Base-by-base conservation (phyloP, 92 coral and sea anemone genomes). In the Desmophyllum pertusum region DNA sequence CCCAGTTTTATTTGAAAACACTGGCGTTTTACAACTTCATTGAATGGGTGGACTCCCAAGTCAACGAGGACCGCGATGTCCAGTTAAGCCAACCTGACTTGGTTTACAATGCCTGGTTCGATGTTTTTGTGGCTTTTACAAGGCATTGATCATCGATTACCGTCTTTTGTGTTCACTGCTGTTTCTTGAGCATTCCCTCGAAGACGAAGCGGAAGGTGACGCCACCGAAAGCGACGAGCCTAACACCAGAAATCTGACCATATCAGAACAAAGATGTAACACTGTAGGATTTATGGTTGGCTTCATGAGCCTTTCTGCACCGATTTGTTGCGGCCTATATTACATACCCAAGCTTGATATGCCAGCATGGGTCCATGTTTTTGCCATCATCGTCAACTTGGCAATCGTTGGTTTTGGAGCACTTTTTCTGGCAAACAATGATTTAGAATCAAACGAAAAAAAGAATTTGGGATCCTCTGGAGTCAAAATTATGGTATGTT, bases 1-100 rank as follows among this genome's bases (percentile, higher is more conserved):
- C 91, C 0, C 59, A 69, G 61, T 92, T 92, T 83, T 92, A 92
- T 55, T 76, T 92, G 46, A 83, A 85, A 65, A 80, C 80, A 41
- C 63, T 92, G 84, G 83, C 97, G 29, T 93, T 88, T 77, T 82
- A 79, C 18, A 93, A 93, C 78, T 89, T 93, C 51, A 82, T 88
- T 19, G 77, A 76, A 65, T 93, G 98, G 98, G 81, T 93, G 25
- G 94, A 92, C 65, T 73, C 83, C 2, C 79, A 83, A 45, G 91
- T 88, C 39, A 91, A 88, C 78, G 75, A 51, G 48, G 86, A 91
- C 66, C 78, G 57, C 6, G 91, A 91, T 57, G 73, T 91, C 19
- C 5, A 84, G 46, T 77, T 87, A 10, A 74, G 86, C 9, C 80
- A 83, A 46, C 45, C 91, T 31, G 35, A 52, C 17, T 5, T 4